phyloP scores from a whole-genome alignment of 1,140 invertebrate genomes.

The Chironomus striatipennis region DNA sequence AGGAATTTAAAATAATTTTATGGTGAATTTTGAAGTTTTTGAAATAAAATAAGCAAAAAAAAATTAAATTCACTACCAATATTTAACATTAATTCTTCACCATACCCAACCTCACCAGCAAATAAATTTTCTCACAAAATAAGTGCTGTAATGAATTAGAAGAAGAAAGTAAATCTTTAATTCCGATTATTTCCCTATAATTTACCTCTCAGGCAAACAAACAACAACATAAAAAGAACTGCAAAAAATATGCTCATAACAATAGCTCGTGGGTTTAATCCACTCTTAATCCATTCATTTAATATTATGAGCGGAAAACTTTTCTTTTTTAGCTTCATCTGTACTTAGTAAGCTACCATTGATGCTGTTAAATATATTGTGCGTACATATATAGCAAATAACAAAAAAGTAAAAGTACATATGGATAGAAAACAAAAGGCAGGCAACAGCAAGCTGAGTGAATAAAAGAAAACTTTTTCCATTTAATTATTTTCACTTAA shows the following conservation, averaged over 20 bases:
- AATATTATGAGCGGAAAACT: background rate
- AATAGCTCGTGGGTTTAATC: background rate
- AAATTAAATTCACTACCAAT: too few species aligned
- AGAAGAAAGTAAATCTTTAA: background rate
- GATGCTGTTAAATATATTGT: background rate
- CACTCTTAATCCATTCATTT: constrained; percentile 17
- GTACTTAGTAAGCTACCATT: background rate
- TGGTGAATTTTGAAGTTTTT: too few species aligned
- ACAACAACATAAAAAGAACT: background rate
- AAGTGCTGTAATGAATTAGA: background rate
- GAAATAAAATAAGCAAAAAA: too few species aligned
- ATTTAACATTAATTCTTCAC: too few species aligned
- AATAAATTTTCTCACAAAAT: too few species aligned
- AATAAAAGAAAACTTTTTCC: background rate
- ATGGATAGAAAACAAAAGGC: too few species aligned
- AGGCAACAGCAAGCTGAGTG: background rate
- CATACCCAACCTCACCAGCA: too few species aligned
- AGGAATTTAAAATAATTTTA: too few species aligned
- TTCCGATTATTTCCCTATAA: background rate
- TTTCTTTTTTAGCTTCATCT: background rate
- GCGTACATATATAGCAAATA: background rate
- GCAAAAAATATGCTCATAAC: background rate
- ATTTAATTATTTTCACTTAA: constrained; percentile 19
- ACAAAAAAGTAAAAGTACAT: too few species aligned
- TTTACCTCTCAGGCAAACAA: background rate